Percentiles rank a stretch among this genome's conserved stretches.
These are phyloP conservation scores for Tragelaphus scriptus DNA, from an alignment of 2,113 vertebrate species.

Conservation along the genomic window DNA sequence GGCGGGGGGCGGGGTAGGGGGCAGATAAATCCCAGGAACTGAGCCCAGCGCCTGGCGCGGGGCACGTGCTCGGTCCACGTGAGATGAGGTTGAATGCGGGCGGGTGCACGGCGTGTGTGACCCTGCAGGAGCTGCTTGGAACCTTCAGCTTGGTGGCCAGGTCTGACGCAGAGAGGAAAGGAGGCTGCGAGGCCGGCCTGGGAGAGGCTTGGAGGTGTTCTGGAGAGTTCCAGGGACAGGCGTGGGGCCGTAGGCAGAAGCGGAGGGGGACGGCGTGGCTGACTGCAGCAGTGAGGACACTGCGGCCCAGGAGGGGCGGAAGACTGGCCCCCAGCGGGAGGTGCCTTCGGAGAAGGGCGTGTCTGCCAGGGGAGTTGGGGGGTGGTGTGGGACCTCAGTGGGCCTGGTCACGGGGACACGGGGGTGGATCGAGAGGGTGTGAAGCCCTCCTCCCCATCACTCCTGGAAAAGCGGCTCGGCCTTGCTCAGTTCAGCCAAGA, in stretches of 20 bases:
- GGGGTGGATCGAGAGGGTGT: too few relatives aligned
- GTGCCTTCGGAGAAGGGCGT: too few relatives aligned
- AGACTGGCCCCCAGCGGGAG: neutral
- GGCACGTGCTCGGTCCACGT: neutral
- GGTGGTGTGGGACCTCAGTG: neutral
- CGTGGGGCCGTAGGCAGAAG: neutral
- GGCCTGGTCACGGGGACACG: rapidly evolving
- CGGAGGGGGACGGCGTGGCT: rapidly evolving
- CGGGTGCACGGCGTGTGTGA: rapidly evolving
- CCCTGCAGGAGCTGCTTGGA: neutral
- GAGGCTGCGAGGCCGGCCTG: neutral
- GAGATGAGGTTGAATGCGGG: neutral
- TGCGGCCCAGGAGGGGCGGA: neutral
- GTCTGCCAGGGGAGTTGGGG: too few relatives aligned
- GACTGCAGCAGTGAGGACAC: neutral
- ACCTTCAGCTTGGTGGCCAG: neutral
- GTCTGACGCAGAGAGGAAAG: neutral
- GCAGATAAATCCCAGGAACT: neutral
- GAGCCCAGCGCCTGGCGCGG: neutral
- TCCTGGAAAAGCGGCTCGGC: neutral
- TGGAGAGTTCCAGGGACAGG: neutral
- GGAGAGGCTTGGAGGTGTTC: neutral
- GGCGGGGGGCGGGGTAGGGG: too few relatives aligned
- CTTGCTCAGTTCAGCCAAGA: neutral
- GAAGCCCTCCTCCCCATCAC: neutral